phyloP scores from a whole-genome alignment of 2,113 vertebrate genomes.

The Tragelaphus imberbis region DNA sequence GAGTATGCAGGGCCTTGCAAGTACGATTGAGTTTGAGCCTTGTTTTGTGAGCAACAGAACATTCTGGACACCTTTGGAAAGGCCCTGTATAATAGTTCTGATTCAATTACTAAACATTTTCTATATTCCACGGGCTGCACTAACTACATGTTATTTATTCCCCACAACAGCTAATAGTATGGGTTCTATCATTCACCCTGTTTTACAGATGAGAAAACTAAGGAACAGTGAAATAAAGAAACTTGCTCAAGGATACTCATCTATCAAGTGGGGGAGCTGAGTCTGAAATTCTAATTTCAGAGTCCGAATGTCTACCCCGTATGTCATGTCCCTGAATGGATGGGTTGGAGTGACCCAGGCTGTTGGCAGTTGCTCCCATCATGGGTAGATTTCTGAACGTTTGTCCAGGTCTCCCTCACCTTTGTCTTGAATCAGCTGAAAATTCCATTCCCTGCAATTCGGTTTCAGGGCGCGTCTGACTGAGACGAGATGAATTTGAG shows the following conservation, averaged over 20 bases:
- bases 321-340: fast-evolving
- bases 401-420: background rate
- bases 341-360: background rate
- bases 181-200: background rate
- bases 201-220: background rate
- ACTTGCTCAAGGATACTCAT: background rate
- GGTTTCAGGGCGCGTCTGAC: background rate
- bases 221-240: background rate
- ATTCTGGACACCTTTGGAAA: background rate
- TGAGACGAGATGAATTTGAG: conserved; percentile 28
- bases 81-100: background rate
- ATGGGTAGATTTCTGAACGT: background rate
- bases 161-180: background rate
- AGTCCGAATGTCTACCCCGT: background rate
- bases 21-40: background rate
- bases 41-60: background rate
- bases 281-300: background rate
- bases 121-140: background rate
- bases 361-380: too few species aligned
- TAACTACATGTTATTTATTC: background rate
- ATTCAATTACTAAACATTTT: background rate
- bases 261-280: background rate
- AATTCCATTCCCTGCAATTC: conserved; percentile 40
- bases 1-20: background rate
- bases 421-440: background rate